phyloP scores from a whole-genome alignment of 2,888 invertebrate genomes.

The Podotricha telesiphe region DNA sequence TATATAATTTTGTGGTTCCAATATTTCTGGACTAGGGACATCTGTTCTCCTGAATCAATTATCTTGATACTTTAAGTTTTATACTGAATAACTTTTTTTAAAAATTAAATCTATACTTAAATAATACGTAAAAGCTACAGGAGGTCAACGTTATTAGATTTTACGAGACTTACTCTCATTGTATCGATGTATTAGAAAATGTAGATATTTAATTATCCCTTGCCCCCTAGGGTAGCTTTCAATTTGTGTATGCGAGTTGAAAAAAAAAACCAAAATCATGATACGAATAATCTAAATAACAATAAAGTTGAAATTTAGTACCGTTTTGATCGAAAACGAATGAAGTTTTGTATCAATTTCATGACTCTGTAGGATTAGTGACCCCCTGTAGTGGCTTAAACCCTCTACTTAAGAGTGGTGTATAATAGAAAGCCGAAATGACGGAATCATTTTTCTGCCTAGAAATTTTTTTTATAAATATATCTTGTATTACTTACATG shows the following conservation, averaged over 20 bases:
- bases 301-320: slow-evolving; percentile 56
- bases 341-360: slow-evolving; percentile 77
- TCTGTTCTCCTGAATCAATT: neutral
- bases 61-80: neutral
- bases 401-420: slow-evolving; percentile 43
- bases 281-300: slow-evolving; percentile 49
- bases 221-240: slow-evolving; percentile 10
- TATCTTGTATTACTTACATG: no score
- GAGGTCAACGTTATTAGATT: slow-evolving; percentile 5
- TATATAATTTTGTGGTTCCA: no score
- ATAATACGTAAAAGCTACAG: slow-evolving; percentile 14
- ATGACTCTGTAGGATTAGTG: slow-evolving; percentile 67
- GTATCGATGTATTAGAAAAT: slow-evolving; percentile 14
- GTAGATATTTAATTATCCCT: slow-evolving; percentile 22
- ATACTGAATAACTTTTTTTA: neutral
- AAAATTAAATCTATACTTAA: neutral
- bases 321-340: slow-evolving; percentile 60
- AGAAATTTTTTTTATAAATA: no score
- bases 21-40: neutral
- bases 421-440: slow-evolving; percentile 26
- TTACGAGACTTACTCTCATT: neutral
- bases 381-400: slow-evolving; percentile 61
- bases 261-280: slow-evolving; percentile 33
- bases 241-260: slow-evolving; percentile 3
- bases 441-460: neutral